These are phyloP conservation scores for Chanos chanos DNA, from an alignment of 2,797 vertebrate genomes.

Conservation along the genomic window DNA sequence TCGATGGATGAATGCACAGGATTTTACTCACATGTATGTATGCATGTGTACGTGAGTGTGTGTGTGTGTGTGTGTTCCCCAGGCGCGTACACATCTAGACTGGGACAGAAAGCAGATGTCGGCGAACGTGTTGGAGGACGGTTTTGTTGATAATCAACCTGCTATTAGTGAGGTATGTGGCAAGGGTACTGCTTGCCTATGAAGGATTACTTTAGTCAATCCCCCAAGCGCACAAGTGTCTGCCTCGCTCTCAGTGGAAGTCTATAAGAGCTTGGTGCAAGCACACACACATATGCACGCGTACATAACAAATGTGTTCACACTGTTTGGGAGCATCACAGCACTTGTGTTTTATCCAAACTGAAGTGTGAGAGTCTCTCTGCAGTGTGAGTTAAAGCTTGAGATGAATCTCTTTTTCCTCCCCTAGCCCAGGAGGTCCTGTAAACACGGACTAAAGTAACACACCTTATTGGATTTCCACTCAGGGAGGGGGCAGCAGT, in stretches of 20 bases:
- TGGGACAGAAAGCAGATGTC: slow-evolving; percentile 59
- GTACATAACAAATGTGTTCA: slow-evolving; percentile 42
- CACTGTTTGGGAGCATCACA: slow-evolving; percentile 41
- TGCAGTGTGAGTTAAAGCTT: slow-evolving; percentile 61
- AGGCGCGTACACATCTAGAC: too few species aligned
- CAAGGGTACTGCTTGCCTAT: slow-evolving; percentile 37
- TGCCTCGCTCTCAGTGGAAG: slow-evolving; percentile 35
- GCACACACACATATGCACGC: not conserved
- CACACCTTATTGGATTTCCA: slow-evolving; percentile 60
- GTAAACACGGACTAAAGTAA: slow-evolving; percentile 58
- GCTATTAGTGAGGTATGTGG: slow-evolving; percentile 61
- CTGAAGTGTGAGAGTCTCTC: slow-evolving; percentile 47
- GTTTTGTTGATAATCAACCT: slow-evolving; percentile 64
- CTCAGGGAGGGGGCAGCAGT: slow-evolving; percentile 39
- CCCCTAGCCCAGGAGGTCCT: slow-evolving; percentile 54
- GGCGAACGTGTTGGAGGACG: slow-evolving; percentile 51
- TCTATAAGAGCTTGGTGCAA: slow-evolving; percentile 47
- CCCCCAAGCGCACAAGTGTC: slow-evolving; percentile 42
- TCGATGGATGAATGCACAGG: too few species aligned
- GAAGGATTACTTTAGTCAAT: slow-evolving; percentile 53
- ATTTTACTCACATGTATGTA: slow-evolving; percentile 24
- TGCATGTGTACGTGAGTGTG: not conserved
- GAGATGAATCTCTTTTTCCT: slow-evolving; percentile 57
- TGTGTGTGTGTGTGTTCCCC: slow-evolving; percentile 19
- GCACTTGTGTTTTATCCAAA: slow-evolving; percentile 23